Percentiles rank a stretch among this genome's conserved stretches.
These are phyloP conservation scores for Itoplectis maculator DNA, from an alignment of 2,888 invertebrate genomes.

Conservation along the genomic window DNA sequence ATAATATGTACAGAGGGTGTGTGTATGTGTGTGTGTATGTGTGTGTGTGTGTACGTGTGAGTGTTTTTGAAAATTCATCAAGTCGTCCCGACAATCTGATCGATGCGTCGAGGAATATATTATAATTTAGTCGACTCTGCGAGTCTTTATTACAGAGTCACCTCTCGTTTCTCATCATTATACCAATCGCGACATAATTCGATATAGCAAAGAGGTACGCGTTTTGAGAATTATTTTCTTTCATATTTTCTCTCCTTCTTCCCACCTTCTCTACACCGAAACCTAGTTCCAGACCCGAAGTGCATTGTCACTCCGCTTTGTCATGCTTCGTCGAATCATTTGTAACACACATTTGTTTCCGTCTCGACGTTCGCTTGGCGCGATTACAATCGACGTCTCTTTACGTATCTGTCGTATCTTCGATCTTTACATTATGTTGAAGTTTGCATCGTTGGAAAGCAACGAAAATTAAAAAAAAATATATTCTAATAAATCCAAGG, in stretches of 20 bases:
- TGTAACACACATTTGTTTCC: not conserved
- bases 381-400: constrained; percentile 16
- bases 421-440: constrained; percentile 40
- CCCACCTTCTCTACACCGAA: not conserved
- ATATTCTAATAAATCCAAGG: too few species aligned
- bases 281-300: not conserved
- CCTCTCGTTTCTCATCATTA: constrained; percentile 1
- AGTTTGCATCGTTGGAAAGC: too few species aligned
- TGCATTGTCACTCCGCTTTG: not conserved
- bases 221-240: constrained; percentile 5
- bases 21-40: too few species aligned
- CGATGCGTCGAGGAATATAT: constrained; percentile 41
- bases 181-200: constrained; percentile 23
- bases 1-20: constrained; percentile 72
- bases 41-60: too few species aligned
- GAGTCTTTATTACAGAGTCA: constrained; percentile 19
- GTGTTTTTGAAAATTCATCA: constrained; percentile 27
- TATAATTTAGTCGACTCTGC: constrained; percentile 17
- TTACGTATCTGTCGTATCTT: constrained; percentile 58
- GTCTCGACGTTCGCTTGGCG: not conserved
- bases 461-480: constrained; percentile 32
- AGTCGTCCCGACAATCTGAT: constrained; percentile 52
- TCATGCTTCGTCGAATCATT: constrained; percentile 13
- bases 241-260: not conserved
- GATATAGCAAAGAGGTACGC: constrained; percentile 26